phyloP scores from a whole-genome alignment of 1,140 invertebrate species.

The Lycorma delicatula region DNA sequence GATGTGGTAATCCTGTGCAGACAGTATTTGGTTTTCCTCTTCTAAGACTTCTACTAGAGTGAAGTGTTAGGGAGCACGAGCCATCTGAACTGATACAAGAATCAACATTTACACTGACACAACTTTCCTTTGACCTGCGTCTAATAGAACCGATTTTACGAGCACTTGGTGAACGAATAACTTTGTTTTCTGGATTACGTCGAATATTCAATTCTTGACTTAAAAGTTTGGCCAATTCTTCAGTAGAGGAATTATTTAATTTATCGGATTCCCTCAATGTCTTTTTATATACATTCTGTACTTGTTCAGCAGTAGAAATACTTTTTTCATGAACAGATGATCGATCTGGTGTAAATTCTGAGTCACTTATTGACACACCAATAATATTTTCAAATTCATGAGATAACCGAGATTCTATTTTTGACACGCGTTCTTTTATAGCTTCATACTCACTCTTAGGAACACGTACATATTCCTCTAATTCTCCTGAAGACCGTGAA shows the following conservation, averaged over 20 bases:
- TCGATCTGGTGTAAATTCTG: constrained; percentile 8
- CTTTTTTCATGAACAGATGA: background rate
- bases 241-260: constrained; percentile 48
- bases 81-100: background rate
- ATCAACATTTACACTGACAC: constrained; percentile 17
- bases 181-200: constrained; percentile 52
- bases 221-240: constrained; percentile 57
- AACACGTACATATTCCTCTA: constrained; percentile 52
- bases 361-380: constrained; percentile 15
- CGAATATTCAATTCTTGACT: constrained; percentile 65
- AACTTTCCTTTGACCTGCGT: constrained; percentile 52
- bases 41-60: constrained; percentile 22
- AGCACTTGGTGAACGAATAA: constrained; percentile 69
- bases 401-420: constrained; percentile 57
- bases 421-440: constrained; percentile 59
- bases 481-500: background rate
- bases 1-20: constrained; percentile 29
- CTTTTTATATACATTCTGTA: constrained; percentile 61
- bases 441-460: constrained; percentile 64
- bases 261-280: constrained; percentile 56
- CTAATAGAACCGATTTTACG: constrained; percentile 66
- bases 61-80: background rate
- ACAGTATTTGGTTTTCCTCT: constrained; percentile 34
- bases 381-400: constrained; percentile 50
- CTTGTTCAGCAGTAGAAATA: constrained; percentile 34